Evolutionary conservation across 1,140 invertebrate species (phyloP).

Genomic region (Drosophila rufa): DNA sequence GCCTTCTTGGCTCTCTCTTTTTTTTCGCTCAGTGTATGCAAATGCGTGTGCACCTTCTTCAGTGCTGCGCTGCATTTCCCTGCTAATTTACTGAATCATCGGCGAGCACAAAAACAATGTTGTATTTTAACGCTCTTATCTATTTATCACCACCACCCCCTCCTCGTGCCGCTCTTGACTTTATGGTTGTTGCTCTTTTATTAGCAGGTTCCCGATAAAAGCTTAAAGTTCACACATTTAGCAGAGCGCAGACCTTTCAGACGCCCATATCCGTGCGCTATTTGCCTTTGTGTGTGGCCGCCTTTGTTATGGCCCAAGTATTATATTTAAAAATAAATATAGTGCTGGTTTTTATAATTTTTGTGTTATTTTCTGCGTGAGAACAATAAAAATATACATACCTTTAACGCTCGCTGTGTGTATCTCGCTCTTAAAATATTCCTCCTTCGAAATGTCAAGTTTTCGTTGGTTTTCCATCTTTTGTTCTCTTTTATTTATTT

Average conservation of each 20-base stretch:
- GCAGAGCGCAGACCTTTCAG: slow-evolving; percentile 30
- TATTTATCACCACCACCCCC: slow-evolving; percentile 14
- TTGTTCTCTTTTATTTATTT: slow-evolving; percentile 27
- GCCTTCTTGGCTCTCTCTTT: background rate
- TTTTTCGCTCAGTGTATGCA: slow-evolving; percentile 40
- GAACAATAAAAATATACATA: slow-evolving; percentile 68
- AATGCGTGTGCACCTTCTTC: slow-evolving; percentile 56
- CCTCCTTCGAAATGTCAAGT: slow-evolving; percentile 64
- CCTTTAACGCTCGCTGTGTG: slow-evolving; percentile 1
- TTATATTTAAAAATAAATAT: slow-evolving; percentile 73
- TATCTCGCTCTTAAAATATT: slow-evolving; percentile 37
- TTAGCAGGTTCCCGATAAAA: slow-evolving; percentile 80
- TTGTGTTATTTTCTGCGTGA: slow-evolving; percentile 53
- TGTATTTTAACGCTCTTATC: slow-evolving; percentile 59
- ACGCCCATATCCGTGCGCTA: slow-evolving; percentile 3
- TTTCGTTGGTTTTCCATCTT: slow-evolving; percentile 40
- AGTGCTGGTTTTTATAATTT: slow-evolving; percentile 29
- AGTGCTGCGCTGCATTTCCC: slow-evolving; percentile 58
- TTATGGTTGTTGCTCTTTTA: slow-evolving; percentile 57
- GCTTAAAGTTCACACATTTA: slow-evolving; percentile 78
- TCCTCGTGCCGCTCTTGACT: background rate
- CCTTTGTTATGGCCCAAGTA: slow-evolving; percentile 49
- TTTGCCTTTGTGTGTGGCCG: slow-evolving; percentile 13
- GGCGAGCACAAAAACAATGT: slow-evolving; percentile 31
- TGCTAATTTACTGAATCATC: slow-evolving; percentile 60